Conservation (phyloP, 2,113 vertebrate genomes). For the Damaliscus lunatus region DNA sequence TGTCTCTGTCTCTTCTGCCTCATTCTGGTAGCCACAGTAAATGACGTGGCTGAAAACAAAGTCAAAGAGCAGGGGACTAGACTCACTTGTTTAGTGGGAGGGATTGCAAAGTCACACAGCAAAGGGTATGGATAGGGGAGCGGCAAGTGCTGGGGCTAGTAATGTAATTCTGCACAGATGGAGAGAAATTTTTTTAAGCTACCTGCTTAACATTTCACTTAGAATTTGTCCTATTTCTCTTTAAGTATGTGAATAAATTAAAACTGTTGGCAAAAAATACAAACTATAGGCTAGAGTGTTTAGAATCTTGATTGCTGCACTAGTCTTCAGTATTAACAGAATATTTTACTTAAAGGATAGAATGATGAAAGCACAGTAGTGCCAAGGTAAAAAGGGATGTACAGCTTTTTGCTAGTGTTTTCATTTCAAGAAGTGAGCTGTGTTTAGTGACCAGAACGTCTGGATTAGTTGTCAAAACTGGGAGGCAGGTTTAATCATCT, state of each 20-base stretch:
- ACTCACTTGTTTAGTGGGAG: not conserved
- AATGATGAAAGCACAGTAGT: not conserved
- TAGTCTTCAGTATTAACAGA: not conserved
- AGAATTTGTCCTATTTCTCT: not conserved
- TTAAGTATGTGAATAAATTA: not conserved
- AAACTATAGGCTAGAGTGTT: not conserved
- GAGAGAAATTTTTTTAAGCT: not conserved
- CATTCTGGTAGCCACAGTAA: not conserved
- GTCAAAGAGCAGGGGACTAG: not conserved
- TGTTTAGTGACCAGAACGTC: not conserved
- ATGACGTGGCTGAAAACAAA: not conserved
- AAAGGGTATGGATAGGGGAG: not conserved
- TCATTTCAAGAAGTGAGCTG: not conserved
- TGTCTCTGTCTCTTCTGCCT: not conserved
- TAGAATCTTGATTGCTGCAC: not conserved
- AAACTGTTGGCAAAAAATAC: not conserved
- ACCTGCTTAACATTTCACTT: not conserved
- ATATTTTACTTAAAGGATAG: not conserved
- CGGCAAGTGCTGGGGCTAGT: not conserved
- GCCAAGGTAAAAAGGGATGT: not conserved
- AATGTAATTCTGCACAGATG: not conserved
- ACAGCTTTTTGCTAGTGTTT: not conserved
- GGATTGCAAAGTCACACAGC: not conserved
- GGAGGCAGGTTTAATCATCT: not conserved
- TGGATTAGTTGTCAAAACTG: constrained; percentile 32